A percentile compares a stretch with the other conserved stretches of the same genome.
Conservation (phyloP, 1,140 invertebrate species). For the Nixonia krombeini region DNA sequence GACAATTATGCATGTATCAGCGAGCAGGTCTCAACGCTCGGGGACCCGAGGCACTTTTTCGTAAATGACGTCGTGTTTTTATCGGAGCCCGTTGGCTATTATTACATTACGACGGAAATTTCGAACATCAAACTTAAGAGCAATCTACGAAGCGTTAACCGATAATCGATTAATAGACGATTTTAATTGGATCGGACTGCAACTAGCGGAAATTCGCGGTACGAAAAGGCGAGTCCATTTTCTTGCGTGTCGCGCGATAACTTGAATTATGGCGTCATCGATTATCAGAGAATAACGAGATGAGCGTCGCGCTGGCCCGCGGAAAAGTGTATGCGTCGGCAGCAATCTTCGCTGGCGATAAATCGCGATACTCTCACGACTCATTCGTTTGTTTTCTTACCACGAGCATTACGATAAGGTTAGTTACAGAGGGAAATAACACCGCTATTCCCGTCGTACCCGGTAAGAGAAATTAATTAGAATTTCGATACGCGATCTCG, state of each 20-base stretch:
- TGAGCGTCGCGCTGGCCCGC: conserved; percentile 40
- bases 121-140: not conserved
- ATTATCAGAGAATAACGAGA: conserved; percentile 64
- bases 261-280: conserved; percentile 65
- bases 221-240: conserved; percentile 56
- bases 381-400: no score
- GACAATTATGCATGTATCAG: no score
- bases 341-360: not conserved
- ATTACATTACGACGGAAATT: not conserved
- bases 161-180: conserved; percentile 4
- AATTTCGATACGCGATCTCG: no score
- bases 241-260: conserved; percentile 59
- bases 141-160: not conserved
- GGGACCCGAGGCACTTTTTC: not conserved
- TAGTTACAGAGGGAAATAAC: no score
- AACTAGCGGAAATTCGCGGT: conserved; percentile 2
- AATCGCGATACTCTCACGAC: not conserved
- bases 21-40: not conserved
- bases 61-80: not conserved
- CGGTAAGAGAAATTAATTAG: no score
- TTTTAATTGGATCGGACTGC: conserved; percentile 4
- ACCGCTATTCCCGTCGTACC: no score
- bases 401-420: no score
- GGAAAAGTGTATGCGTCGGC: conserved; percentile 5
- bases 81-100: not conserved